A percentile compares a stretch with the other conserved stretches of the same genome.
Evolutionary conservation across 2,797 vertebrate species (phyloP).

Genomic region (Thalassophryne amazonica): DNA sequence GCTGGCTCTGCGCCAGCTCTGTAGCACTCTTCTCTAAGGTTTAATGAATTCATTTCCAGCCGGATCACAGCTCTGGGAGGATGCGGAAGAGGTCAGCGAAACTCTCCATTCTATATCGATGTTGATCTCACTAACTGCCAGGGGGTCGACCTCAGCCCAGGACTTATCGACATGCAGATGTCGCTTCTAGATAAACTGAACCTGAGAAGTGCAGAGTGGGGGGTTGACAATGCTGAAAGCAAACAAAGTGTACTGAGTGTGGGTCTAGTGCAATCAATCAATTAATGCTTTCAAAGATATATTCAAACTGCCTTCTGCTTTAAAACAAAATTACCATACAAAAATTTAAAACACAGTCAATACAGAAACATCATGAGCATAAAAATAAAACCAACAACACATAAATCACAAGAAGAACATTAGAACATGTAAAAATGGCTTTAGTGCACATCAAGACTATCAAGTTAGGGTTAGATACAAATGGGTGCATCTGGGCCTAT

Average conservation of each 20-base stretch:
- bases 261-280: too few relatives aligned
- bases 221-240: conserved; percentile 1
- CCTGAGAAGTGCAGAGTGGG: conserved; percentile 5
- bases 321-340: too few relatives aligned
- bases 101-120: conserved; percentile 16
- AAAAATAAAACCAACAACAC: too few relatives aligned
- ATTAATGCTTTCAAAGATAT: too few relatives aligned
- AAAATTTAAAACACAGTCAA: too few relatives aligned
- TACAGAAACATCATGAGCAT: too few relatives aligned
- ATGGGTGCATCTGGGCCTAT: too few relatives aligned
- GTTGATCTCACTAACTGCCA: conserved; percentile 18
- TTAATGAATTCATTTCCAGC: conserved; percentile 37
- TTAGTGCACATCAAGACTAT: too few relatives aligned
- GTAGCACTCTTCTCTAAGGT: conserved; percentile 29
- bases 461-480: too few relatives aligned
- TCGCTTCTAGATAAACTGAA: conserved; percentile 7
- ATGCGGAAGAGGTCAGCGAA: conserved; percentile 30
- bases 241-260: not conserved
- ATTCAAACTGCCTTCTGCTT: too few relatives aligned
- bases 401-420: too few relatives aligned
- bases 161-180: conserved; percentile 32
- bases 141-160: conserved; percentile 13
- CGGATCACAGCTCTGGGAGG: conserved; percentile 30
- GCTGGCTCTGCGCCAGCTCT: conserved; percentile 18
- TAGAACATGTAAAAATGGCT: too few relatives aligned